Percentiles rank a stretch among this genome's conserved stretches.
phyloP scores from a whole-genome alignment of 2,113 vertebrate species.

The Ammospiza nelsoni region DNA sequence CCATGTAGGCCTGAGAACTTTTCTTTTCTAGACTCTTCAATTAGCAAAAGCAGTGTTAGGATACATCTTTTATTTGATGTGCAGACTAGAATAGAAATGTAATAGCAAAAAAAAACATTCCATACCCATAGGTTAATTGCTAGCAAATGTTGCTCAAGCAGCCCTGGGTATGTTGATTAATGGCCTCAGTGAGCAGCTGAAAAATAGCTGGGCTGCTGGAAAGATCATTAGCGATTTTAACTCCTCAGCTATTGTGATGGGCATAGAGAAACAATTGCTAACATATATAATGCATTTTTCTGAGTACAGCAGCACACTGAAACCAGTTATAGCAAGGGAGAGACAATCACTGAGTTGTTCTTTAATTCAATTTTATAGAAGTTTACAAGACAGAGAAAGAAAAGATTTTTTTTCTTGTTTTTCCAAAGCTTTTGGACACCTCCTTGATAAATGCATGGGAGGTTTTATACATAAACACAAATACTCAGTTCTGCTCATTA shows the following conservation, averaged over 20 bases:
- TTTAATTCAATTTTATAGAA: not conserved
- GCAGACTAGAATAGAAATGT: not conserved
- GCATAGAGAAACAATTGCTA: not conserved
- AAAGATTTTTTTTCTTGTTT: not conserved
- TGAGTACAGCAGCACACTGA: not conserved
- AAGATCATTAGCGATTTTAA: constrained; percentile 72
- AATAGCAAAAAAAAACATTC: constrained; percentile 47
- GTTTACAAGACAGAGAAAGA: not conserved
- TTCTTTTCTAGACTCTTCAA: constrained; percentile 11
- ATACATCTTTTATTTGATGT: not conserved
- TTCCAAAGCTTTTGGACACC: not conserved
- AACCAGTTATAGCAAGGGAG: not conserved
- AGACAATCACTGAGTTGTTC: not conserved
- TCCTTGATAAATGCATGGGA: not conserved
- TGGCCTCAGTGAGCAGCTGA: constrained; percentile 57
- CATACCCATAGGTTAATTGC: constrained; percentile 84
- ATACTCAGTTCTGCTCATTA: not conserved
- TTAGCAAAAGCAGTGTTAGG: not conserved
- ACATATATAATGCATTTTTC: not conserved
- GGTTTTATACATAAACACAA: not conserved
- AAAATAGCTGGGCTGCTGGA: constrained; percentile 60
- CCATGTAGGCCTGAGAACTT: constrained; percentile 6
- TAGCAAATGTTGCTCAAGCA: constrained; percentile 63
- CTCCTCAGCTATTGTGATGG: constrained; percentile 23
- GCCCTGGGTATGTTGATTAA: constrained; percentile 81